A percentile compares a stretch with the other conserved stretches of the same genome.
Conservation (phyloP, 1,140 invertebrate genomes). For the Cyclina sinensis region DNA sequence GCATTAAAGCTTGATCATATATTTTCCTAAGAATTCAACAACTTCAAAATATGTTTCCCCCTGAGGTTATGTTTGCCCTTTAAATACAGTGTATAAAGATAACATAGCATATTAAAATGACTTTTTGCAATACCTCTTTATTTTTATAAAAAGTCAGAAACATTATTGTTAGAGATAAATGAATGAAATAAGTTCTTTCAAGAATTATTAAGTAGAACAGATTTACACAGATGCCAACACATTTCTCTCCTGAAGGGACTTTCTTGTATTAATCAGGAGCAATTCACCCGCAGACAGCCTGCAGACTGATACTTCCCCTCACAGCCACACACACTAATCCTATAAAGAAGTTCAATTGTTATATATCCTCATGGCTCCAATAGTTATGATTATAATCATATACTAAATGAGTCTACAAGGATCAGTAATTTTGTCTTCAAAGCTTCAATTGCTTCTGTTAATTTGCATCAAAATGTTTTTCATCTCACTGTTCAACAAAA, state of each 20-base stretch:
- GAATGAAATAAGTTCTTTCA: too few species aligned
- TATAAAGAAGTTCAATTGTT: constrained; percentile 6
- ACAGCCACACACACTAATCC: constrained; percentile 3
- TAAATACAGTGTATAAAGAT: too few species aligned
- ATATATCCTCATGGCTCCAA: constrained; percentile 15
- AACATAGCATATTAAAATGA: too few species aligned
- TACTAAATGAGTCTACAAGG: neutral
- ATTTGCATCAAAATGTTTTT: constrained; percentile 28
- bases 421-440: constrained; percentile 15
- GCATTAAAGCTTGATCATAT: too few species aligned
- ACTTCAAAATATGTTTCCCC: too few species aligned
- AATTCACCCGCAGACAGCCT: neutral
- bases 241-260: neutral
- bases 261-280: neutral
- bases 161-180: too few species aligned
- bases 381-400: constrained; percentile 17
- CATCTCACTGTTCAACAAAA: neutral
- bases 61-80: too few species aligned
- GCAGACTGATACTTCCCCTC: neutral
- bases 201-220: too few species aligned
- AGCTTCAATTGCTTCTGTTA: constrained; percentile 7
- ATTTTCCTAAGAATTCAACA: too few species aligned
- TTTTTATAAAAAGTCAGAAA: too few species aligned
- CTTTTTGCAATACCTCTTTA: too few species aligned
- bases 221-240: too few species aligned